Evolutionary conservation across 1,140 invertebrate species (phyloP), one percentile per base, ranked within the genome.

Genomic region (Globodera rostochiensis): DNA sequence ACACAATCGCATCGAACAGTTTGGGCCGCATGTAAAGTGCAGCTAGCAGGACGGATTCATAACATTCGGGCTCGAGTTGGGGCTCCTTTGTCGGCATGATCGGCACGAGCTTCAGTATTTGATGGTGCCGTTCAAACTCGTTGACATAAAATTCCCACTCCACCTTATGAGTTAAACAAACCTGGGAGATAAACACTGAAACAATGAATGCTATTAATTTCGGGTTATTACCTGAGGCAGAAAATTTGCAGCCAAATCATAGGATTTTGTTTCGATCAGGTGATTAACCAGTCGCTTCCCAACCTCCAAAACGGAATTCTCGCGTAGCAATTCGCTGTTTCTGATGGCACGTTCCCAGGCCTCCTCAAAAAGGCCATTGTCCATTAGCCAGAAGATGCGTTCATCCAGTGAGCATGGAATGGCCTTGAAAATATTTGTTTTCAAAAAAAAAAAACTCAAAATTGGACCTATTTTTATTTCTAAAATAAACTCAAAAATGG

Each of bases 11-110:
- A 2, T 96, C 91, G 70, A 89, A 89, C 13, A 93, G 92, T 85
- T 93, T 91, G 47, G 93, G 92, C 91, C 98, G 95, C 70, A 93
- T 93, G 90, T 95, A 94, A 1, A 99, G 91, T 90, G 95, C 98
- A 89, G 98, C 96, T 86, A 94, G 95, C 4, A 99, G 91, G 53
- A 99, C 95, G 92, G 96, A 94, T 91, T 98, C 96, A 91, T 99
- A 99, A 80, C 96, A 94, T 64, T 95, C 93, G 0, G 94, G 93
- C 90, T 93, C 93, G 15, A 98, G 91, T 78, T 93, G 93, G 49
- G 91, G 91, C 21, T 91, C 88, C 66, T 91, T 89, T 85, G 93
- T 92, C 4, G 93, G 93, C 70, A 99, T 91, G 90, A 96, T 96
- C 0, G 93, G 92, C 87, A 95, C 95, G 13, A 99, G 93, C 4